phyloP scores from a whole-genome alignment of 1,140 invertebrate genomes.

The Pachyrhynchus sulphureomaculatus region DNA sequence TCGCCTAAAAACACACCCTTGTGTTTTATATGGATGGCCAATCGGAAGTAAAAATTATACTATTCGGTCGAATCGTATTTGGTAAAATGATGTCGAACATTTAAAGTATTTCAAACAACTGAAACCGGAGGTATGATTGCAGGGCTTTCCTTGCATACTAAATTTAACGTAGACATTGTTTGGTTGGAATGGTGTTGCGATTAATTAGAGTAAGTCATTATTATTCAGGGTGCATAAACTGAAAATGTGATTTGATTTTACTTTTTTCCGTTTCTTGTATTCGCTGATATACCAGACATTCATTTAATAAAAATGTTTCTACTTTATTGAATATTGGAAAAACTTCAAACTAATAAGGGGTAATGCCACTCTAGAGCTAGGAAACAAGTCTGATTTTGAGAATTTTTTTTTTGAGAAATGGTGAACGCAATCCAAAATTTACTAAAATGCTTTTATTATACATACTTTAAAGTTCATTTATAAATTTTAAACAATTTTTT shows the following conservation, averaged over 20 bases:
- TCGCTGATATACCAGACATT: no score
- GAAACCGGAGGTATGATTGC: slow-evolving; percentile 12
- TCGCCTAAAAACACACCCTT: slow-evolving; percentile 19
- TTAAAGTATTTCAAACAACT: slow-evolving; percentile 15
- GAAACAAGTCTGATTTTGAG: no score
- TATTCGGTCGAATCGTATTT: slow-evolving; percentile 38
- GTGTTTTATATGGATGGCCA: slow-evolving; percentile 30
- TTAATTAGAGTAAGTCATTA: not conserved
- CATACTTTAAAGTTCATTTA: no score
- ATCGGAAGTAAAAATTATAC: slow-evolving; percentile 22
- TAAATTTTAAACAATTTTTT: no score
- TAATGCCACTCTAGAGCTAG: no score
- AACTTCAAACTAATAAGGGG: no score
- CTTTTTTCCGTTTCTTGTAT: not conserved
- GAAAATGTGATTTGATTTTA: slow-evolving; percentile 1
- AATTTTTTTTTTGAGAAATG: no score
- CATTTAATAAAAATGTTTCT: no score
- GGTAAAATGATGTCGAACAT: slow-evolving; percentile 27
- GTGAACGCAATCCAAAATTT: no score
- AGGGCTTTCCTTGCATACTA: slow-evolving; percentile 16
- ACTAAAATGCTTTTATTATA: no score
- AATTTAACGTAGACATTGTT: not conserved
- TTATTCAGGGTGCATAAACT: slow-evolving; percentile 11
- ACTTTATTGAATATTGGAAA: no score
- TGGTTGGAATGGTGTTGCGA: not conserved